phyloP scores from a whole-genome alignment of 2,113 vertebrate species.

The Neodon shergylaensis region DNA sequence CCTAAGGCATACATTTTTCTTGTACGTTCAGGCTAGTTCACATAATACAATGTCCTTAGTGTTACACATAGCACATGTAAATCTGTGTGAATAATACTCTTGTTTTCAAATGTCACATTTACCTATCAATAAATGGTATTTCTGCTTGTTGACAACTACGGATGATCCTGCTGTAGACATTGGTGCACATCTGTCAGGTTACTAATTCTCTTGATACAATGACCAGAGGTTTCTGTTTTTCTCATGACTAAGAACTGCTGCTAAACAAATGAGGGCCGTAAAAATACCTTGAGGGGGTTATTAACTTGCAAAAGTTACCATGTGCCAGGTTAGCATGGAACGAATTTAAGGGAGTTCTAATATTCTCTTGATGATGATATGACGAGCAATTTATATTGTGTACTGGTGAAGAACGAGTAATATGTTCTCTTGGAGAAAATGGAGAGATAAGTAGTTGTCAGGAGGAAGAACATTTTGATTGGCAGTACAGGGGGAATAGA shows the following conservation, averaged over 20 bases:
- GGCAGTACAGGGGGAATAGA: neutral
- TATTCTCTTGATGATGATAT: neutral
- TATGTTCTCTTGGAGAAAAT: neutral
- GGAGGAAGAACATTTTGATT: neutral
- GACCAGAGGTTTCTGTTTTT: neutral
- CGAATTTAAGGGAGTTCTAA: neutral
- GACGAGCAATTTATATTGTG: neutral
- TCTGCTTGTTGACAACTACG: neutral
- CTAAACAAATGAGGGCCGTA: neutral
- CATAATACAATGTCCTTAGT: neutral
- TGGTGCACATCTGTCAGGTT: neutral
- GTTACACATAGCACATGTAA: neutral
- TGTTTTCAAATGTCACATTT: neutral
- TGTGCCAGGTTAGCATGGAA: neutral
- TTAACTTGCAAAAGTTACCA: neutral
- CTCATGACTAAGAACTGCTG: neutral
- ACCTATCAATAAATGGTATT: neutral
- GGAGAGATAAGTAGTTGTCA: neutral
- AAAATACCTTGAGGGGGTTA: neutral
- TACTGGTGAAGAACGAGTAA: neutral
- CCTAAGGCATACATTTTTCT: neutral
- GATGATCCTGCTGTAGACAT: neutral
- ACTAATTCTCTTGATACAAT: neutral
- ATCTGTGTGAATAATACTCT: neutral
- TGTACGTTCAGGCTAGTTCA: neutral